A percentile compares a stretch with the other conserved stretches of the same genome.
phyloP scores from a whole-genome alignment of 2,113 vertebrate genomes.

The Cinclus mexicanus region DNA sequence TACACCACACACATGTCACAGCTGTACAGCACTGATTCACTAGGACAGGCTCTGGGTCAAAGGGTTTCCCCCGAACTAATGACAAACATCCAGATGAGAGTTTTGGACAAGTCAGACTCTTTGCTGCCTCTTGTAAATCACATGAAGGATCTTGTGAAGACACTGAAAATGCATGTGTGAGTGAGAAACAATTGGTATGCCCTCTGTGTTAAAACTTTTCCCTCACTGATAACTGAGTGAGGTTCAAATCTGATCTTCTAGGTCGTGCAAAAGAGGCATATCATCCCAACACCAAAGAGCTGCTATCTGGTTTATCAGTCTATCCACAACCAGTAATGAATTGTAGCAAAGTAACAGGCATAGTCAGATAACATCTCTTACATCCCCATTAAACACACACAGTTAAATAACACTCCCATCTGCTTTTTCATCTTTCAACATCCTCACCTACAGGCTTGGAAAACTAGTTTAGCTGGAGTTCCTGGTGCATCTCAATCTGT shows the following conservation, averaged over 20 bases:
- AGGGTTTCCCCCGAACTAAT: not conserved
- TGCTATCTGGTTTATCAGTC: not conserved
- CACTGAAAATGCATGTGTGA: not conserved
- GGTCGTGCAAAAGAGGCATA: not conserved
- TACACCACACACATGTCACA: rapidly evolving
- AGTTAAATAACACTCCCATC: not conserved
- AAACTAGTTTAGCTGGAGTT: not conserved
- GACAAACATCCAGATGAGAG: not conserved
- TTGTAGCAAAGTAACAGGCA: not conserved
- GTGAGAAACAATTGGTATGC: not conserved
- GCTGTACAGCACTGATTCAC: not conserved
- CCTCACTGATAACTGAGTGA: not conserved
- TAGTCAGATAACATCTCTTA: not conserved
- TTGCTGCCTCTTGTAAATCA: not conserved
- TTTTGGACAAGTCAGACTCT: not conserved
- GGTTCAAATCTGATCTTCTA: not conserved
- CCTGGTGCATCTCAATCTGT: not conserved
- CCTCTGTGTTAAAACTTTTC: not conserved
- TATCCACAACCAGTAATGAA: not conserved
- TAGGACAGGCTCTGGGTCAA: not conserved
- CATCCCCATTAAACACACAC: not conserved
- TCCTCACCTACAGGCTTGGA: not conserved
- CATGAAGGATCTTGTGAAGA: not conserved
- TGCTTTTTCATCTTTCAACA: not conserved
- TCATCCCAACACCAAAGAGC: not conserved